Evolutionary conservation across 2,888 invertebrate species (phyloP).

Genomic region (Conistra vaccinii): DNA sequence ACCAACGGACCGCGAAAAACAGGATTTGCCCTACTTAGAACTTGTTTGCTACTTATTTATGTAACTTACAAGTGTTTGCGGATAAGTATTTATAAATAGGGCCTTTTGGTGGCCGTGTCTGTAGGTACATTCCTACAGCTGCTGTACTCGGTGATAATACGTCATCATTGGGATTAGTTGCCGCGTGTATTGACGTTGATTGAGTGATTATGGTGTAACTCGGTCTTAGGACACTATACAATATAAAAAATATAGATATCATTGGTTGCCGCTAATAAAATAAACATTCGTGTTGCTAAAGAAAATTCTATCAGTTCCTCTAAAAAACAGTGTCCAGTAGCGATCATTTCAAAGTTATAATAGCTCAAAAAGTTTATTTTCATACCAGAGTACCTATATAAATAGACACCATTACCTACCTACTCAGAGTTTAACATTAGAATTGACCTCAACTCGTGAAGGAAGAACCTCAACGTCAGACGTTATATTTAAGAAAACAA

Average conservation of each 20-base stretch:
- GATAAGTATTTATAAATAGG: slow-evolving; percentile 34
- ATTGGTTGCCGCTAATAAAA: background rate
- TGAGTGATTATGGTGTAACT: slow-evolving; percentile 30
- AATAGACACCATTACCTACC: background rate
- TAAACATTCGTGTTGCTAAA: background rate
- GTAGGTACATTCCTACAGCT: background rate
- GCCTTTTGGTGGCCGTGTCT: slow-evolving; percentile 6
- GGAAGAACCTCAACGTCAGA: background rate
- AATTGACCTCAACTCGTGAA: background rate
- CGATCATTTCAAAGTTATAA: background rate
- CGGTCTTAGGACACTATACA: slow-evolving; percentile 1
- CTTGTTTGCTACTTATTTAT: slow-evolving; percentile 54
- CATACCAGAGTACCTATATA: background rate
- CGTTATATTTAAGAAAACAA: slow-evolving; percentile 1
- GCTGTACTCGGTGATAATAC: slow-evolving; percentile 19
- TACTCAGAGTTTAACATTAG: background rate
- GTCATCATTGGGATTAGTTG: slow-evolving; percentile 33
- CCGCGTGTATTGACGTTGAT: slow-evolving; percentile 37
- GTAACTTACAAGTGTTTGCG: slow-evolving; percentile 38
- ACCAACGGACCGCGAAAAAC: slow-evolving; percentile 51
- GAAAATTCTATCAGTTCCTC: background rate
- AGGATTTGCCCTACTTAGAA: slow-evolving; percentile 60
- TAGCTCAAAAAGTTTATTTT: background rate
- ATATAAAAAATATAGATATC: background rate
- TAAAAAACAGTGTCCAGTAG: background rate